Evolutionary conservation across 2,797 vertebrate genomes (phyloP).

Genomic region (Psittacula derbiana): DNA sequence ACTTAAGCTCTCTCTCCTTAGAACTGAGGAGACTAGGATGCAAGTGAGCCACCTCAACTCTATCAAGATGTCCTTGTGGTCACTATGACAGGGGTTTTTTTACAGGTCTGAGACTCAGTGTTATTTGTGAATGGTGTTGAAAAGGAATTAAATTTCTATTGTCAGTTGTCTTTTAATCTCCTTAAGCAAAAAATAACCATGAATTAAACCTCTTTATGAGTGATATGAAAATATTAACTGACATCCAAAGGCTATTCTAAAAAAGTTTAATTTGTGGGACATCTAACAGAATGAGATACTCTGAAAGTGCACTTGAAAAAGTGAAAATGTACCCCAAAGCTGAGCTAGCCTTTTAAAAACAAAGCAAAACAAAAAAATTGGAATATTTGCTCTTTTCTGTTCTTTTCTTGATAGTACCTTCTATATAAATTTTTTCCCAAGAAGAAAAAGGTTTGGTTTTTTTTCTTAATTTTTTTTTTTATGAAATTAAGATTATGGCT

Average conservation of each 20-base stretch:
- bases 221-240: neutral
- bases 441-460: fast-evolving
- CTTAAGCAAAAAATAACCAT: neutral
- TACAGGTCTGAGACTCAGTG: neutral
- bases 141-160: neutral
- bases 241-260: neutral
- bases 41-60: neutral
- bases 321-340: fast-evolving
- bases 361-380: neutral
- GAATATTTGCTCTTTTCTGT: fast-evolving
- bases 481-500: neutral
- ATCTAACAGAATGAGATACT: neutral
- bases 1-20: fast-evolving
- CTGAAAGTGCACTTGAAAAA: neutral
- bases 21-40: neutral
- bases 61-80: neutral
- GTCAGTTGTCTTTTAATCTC: neutral
- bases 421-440: neutral
- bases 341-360: neutral
- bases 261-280: neutral
- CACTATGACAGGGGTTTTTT: neutral
- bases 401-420: fast-evolving
- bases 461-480: no score
- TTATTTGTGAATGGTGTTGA: neutral
- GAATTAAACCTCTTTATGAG: neutral